A percentile compares a stretch with the other conserved stretches of the same genome.
Evolutionary conservation across 2,888 invertebrate genomes (phyloP).

Genomic region (Tenthredo distinguenda): DNA sequence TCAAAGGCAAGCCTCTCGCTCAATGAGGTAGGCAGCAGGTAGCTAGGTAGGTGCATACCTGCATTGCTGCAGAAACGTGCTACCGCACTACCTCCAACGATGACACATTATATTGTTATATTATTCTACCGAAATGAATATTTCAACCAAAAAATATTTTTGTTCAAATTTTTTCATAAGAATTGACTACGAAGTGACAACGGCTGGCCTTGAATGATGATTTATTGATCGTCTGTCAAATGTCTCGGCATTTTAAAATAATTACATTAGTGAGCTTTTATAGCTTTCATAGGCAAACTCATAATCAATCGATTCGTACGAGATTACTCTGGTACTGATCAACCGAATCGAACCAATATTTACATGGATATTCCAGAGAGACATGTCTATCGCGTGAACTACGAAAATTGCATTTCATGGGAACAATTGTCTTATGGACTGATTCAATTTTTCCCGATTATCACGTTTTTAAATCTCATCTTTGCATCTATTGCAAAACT

Average conservation of each 20-base stretch:
- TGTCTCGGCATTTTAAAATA: neutral
- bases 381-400: no score
- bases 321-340: no score
- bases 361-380: no score
- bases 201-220: neutral
- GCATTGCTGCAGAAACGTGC: neutral
- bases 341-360: no score
- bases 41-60: neutral
- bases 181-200: neutral
- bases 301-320: no score
- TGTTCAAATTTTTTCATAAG: neutral
- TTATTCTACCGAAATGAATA: neutral
- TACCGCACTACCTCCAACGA: neutral
- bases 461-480: no score
- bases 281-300: neutral
- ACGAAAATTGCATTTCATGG: no score
- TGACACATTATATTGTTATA: neutral
- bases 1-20: constrained; percentile 5
- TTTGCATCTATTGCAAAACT: no score
- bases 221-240: neutral
- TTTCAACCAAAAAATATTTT: neutral
- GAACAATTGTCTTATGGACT: no score
- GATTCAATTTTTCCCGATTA: no score
- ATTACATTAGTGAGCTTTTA: neutral
- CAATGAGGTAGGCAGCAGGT: neutral